These are phyloP conservation scores for Pantherophis vulpinus DNA, from an alignment of 2,797 vertebrate genomes.

Conservation along the genomic window DNA sequence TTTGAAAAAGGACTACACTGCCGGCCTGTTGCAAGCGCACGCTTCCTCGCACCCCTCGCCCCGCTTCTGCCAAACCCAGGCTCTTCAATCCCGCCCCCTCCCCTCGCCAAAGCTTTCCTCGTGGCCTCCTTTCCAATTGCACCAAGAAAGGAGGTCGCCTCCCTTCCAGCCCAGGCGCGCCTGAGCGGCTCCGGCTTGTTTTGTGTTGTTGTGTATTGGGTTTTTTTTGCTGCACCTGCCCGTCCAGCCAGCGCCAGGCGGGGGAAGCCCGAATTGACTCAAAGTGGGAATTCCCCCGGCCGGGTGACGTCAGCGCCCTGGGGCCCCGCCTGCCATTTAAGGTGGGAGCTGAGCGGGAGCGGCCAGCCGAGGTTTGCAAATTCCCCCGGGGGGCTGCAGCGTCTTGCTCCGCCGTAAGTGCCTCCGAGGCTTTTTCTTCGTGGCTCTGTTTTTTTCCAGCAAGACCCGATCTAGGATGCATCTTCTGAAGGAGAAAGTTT, in stretches of 20 bases:
- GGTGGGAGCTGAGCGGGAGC: background rate
- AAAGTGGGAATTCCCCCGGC: background rate
- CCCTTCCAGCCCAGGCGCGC: background rate
- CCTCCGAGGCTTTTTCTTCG: background rate
- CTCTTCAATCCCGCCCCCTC: accelerated
- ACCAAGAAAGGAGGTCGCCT: background rate
- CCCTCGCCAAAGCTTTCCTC: background rate
- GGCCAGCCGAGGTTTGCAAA: accelerated
- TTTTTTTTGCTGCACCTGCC: background rate
- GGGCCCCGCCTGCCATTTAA: background rate
- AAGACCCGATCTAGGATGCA: accelerated
- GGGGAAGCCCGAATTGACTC: background rate
- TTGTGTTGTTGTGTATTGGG: accelerated
- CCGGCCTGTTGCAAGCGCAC: background rate
- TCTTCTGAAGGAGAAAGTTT: accelerated
- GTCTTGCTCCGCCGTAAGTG: background rate
- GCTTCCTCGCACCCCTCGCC: background rate
- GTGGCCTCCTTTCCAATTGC: background rate
- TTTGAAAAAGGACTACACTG: background rate
- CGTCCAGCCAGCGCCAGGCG: background rate
- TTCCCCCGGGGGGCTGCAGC: background rate
- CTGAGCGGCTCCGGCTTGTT: background rate
- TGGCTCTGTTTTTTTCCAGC: background rate
- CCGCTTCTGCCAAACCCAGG: background rate
- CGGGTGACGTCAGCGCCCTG: background rate